A percentile compares a stretch with the other conserved stretches of the same genome.
Evolutionary conservation across 1,140 invertebrate genomes (phyloP).

Genomic region (Chlorops oryzae): DNA sequence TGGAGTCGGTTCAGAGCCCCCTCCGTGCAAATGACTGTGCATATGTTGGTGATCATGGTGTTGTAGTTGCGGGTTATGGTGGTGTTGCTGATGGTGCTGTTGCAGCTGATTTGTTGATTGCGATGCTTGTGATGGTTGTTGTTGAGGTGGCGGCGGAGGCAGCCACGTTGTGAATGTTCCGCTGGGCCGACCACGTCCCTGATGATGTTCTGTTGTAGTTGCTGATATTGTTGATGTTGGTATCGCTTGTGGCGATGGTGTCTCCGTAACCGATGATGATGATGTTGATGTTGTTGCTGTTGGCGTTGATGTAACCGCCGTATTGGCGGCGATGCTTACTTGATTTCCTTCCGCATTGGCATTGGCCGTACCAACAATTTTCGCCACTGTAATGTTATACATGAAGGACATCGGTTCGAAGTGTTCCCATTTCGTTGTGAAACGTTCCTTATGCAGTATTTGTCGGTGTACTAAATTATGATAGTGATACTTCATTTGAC

Average conservation of each 20-base stretch:
- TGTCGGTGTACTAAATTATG: slow-evolving; percentile 42
- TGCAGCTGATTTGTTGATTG: slow-evolving; percentile 13
- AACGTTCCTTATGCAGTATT: slow-evolving; percentile 43
- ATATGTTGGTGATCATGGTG: background rate
- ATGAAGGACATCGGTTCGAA: slow-evolving; percentile 45
- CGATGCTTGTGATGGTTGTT: slow-evolving; percentile 11
- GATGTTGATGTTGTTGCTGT: slow-evolving; percentile 5
- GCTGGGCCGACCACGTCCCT: slow-evolving; percentile 40
- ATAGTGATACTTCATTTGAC: slow-evolving; percentile 45
- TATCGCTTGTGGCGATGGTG: slow-evolving; percentile 11
- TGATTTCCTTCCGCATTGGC: slow-evolving; percentile 3
- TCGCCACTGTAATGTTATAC: slow-evolving; percentile 44
- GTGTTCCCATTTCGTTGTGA: slow-evolving; percentile 44
- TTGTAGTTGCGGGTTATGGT: background rate
- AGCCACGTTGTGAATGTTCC: slow-evolving; percentile 41
- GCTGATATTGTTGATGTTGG: slow-evolving; percentile 12
- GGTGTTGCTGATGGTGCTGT: background rate
- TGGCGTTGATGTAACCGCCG: background rate
- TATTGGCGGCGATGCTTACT: background rate
- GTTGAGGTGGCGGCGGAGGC: slow-evolving; percentile 6
- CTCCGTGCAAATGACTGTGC: slow-evolving; percentile 4
- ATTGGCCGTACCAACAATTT: slow-evolving; percentile 32
- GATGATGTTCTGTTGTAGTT: slow-evolving; percentile 23
- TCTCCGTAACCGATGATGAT: slow-evolving; percentile 2
- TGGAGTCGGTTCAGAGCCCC: background rate